Evolutionary conservation across 2,797 vertebrate genomes (phyloP).

Genomic region (Catharus ustulatus): DNA sequence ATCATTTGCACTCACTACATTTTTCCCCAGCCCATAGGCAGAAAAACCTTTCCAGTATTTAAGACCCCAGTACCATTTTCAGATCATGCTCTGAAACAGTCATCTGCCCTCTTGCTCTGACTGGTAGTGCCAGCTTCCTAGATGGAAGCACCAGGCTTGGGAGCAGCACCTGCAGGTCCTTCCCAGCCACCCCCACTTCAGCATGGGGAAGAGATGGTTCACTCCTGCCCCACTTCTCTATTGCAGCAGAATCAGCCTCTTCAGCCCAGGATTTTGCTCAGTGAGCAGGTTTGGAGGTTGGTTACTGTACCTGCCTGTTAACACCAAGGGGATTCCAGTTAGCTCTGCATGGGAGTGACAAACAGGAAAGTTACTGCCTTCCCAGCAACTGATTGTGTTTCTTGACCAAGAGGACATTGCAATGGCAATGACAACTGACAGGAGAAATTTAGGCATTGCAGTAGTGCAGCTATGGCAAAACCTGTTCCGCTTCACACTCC

Average conservation of each 20-base stretch:
- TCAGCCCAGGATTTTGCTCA: background rate
- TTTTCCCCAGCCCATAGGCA: background rate
- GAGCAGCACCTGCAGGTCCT: background rate
- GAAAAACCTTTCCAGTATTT: background rate
- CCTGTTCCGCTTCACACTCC: rapidly evolving
- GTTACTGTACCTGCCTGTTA: background rate
- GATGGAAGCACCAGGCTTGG: background rate
- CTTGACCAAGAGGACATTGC: background rate
- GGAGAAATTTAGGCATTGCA: background rate
- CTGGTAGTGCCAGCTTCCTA: rapidly evolving
- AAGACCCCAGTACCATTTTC: background rate
- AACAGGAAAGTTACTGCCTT: background rate
- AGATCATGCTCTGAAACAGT: background rate
- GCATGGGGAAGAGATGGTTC: background rate
- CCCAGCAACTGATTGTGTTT: background rate
- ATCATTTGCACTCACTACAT: background rate
- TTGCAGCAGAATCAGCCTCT: background rate
- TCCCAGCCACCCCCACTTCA: background rate
- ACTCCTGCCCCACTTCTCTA: background rate
- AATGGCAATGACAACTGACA: background rate
- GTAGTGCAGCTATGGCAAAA: background rate
- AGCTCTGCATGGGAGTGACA: background rate
- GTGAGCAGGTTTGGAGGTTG: background rate
- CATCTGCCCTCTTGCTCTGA: background rate
- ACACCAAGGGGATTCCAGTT: background rate